Evolutionary conservation across 2,113 vertebrate genomes (phyloP), one percentile per base, ranked within the genome.

Genomic region (Aptenodytes patagonicus): DNA sequence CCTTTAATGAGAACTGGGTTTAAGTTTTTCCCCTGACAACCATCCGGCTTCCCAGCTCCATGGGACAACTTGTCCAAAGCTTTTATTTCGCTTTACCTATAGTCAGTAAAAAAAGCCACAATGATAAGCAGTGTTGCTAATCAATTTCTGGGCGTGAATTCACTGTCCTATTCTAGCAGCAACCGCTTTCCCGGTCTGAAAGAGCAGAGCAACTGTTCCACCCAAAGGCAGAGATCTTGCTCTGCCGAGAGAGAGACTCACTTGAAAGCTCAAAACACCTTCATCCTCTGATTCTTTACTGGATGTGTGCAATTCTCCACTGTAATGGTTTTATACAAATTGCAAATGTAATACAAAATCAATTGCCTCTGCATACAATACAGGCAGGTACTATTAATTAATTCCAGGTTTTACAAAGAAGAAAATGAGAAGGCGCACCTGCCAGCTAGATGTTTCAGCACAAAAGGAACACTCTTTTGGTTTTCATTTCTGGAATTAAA

Each of bases 1-100:
- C 38, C 64, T 84, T 95, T 94, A 97, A 97, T 91, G 88, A 97
- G 90, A 87, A 94, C 17, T 17, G 51, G 44, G 83, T 94, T 94
- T 95, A 89, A 84, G 87, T 68, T 97, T 95, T 95, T 89, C 32
- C 65, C 61, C 40, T 89, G 79, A 90, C 93, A 95, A 36, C 10
- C 26, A 13, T 76, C 36, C 15, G 0, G 61, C 36, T 92, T 91
- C 40, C 16, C 38, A 15, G 38, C 44, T 93, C 54, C 60, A 24
- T 4, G 71, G 84, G 40, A 80, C 15, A 57, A 46, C 26, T 79
- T 73, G 84, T 89, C 69, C 46, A 32, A 75, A 75, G 66, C 73
- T 96, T 83, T 65, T 55, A 28, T 82, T 91, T 92, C 91, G 55
- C 52, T 96, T 94, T 81, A 87, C 6, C 24, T 49, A 49, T 60